Evolutionary conservation across 2,797 vertebrate genomes (phyloP), one percentile per base, ranked within the genome.

Genomic region (Pampus argenteus): DNA sequence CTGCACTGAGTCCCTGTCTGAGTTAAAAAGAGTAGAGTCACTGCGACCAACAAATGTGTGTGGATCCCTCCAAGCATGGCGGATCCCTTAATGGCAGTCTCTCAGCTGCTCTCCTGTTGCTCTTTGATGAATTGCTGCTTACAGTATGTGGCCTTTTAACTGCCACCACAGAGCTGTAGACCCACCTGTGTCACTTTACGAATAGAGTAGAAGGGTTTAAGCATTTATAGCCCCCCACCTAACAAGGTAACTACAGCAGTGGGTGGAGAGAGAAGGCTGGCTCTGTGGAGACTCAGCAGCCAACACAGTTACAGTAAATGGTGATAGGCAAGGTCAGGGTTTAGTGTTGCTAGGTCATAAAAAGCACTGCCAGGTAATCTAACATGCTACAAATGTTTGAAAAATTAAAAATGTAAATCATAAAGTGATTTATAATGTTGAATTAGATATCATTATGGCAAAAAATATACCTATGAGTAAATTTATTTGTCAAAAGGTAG

Each of bases 51-150:
- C 74, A 89, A 56, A 74, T 80, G 29, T 75, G 44, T 74, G 66
- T 20, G 20, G 59, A 74, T 17, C 23, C 76, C 49, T 77, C 76
- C 75, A 62, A 81, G 72, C 92, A 94, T 94, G 74, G 59, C 75
- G 86, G 86, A 83, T 84, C 81, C 81, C 31, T 61, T 44, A 56
- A 49, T 40, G 6, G 56, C 83, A 80, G 74, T 52, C 55, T 67
- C 26, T 74, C 57, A 76, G 84, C 67, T 31, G 48, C 62, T 85
- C 64, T 74, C 59, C 76, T 9, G 69, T 78, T 51, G 28, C 76
- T 56, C 45, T 66, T 77, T 79, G 78, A 80, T 55, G 66, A 89
- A 49, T 17, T 71, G 38, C 28, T 55, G 63, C 13, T 55, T 49
- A 6, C 29, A 38, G 13, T 47, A 38, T 56, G 38, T 56, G 49